Conservation (phyloP, 1,140 invertebrate species). For the Doryteuthis pealeii region DNA sequence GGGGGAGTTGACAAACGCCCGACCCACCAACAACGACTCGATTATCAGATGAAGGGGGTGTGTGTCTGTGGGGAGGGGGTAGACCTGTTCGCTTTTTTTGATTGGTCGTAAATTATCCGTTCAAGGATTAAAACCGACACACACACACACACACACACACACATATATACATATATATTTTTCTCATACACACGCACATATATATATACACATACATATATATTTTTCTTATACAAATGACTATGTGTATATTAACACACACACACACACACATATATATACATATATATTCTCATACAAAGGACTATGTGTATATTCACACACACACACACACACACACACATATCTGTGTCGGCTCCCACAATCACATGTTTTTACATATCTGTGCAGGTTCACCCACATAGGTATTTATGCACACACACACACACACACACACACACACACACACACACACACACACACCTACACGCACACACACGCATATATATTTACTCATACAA, state of each 20-base stretch:
- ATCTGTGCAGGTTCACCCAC: not conserved
- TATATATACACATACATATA: not conserved
- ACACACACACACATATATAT: not conserved
- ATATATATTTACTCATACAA: not conserved
- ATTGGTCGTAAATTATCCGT: too few species aligned
- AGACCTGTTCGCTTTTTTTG: too few species aligned
- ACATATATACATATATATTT: not conserved
- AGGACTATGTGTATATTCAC: not conserved
- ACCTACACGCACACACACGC: not conserved
- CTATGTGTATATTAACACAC: not conserved
- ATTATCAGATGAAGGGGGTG: too few species aligned
- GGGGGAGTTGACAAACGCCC: too few species aligned
- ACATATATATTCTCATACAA: not conserved
- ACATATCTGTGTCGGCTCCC: not conserved
- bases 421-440: not conserved
- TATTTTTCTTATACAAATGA: not conserved
- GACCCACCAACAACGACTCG: too few species aligned
- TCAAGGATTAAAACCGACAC: not conserved
- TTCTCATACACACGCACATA: not conserved
- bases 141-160: not conserved
- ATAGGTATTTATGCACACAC: not conserved
- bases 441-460: not conserved
- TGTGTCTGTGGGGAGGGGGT: too few species aligned
- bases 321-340: not conserved
- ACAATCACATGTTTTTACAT: not conserved